phyloP scores from a whole-genome alignment of 2,113 vertebrate genomes.

The Bombycilla garrulus region DNA sequence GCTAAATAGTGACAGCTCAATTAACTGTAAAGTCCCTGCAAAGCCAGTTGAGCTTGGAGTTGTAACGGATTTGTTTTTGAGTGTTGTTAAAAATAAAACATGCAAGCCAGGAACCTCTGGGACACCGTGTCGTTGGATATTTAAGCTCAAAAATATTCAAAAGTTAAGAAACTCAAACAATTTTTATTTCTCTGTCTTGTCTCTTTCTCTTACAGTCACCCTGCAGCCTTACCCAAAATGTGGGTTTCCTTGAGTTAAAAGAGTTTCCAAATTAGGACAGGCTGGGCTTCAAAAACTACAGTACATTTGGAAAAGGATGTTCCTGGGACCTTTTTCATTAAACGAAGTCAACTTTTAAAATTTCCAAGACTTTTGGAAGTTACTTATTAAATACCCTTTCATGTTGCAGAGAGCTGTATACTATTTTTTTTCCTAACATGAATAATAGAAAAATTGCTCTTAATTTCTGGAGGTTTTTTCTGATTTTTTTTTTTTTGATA shows the following conservation, averaged over 20 bases:
- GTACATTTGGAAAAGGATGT: neutral
- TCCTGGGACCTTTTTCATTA: neutral
- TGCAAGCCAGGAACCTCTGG: neutral
- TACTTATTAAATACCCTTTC: neutral
- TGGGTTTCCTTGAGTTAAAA: neutral
- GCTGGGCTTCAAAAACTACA: neutral
- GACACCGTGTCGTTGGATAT: neutral
- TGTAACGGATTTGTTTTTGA: neutral
- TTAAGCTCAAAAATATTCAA: conserved; percentile 25
- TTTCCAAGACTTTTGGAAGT: neutral
- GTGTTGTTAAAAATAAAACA: conserved; percentile 35
- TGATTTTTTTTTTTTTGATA: neutral
- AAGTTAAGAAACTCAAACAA: neutral
- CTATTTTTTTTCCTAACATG: neutral
- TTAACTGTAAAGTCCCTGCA: neutral
- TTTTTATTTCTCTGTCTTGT: neutral
- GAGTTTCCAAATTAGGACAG: neutral
- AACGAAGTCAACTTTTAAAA: neutral
- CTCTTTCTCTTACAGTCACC: neutral
- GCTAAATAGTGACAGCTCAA: conserved; percentile 23
- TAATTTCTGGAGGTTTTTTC: neutral
- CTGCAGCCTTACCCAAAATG: neutral
- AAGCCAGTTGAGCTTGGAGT: neutral
- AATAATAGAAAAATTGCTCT: neutral
- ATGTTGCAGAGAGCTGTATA: neutral